Percentiles rank a stretch among this genome's conserved stretches.
Conservation (phyloP, 2,888 invertebrate species). For the Odontomyia ornata region DNA sequence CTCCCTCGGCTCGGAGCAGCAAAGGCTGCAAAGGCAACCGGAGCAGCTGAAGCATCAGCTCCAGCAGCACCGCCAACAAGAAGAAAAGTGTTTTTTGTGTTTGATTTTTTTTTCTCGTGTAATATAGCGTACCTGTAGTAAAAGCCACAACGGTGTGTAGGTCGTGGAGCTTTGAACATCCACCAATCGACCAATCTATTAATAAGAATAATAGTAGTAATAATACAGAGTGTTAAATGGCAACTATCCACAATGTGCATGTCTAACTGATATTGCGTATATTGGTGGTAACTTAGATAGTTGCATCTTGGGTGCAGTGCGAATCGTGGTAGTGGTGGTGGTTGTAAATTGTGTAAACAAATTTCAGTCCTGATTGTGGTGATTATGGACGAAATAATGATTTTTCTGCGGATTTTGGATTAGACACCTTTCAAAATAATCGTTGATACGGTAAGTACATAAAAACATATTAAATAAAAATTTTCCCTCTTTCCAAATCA, state of each 20-base stretch:
- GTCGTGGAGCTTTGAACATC: background rate
- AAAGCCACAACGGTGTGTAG: background rate
- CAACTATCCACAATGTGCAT: conserved; percentile 9
- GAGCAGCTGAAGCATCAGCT: background rate
- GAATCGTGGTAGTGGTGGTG: background rate
- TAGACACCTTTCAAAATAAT: background rate
- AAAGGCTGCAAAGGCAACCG: background rate
- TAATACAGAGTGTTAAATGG: conserved; percentile 21
- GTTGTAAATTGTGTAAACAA: background rate
- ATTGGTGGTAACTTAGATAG: background rate
- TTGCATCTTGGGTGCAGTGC: background rate
- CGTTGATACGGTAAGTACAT: conserved; percentile 1
- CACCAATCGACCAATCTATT: conserved; percentile 12
- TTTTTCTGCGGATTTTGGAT: background rate
- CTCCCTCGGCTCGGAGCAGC: background rate
- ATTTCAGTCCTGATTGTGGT: background rate
- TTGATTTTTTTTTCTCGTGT: background rate
- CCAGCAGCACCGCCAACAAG: background rate
- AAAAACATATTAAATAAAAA: too few species aligned
- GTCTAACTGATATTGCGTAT: conserved; percentile 10
- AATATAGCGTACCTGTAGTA: conserved; percentile 1
- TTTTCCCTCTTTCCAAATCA: too few species aligned
- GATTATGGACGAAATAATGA: background rate
- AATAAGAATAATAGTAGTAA: conserved; percentile 5
- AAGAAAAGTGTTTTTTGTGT: background rate